Base-by-base conservation (phyloP, 2,797 vertebrate genomes). In the Galagoides demidoff region DNA sequence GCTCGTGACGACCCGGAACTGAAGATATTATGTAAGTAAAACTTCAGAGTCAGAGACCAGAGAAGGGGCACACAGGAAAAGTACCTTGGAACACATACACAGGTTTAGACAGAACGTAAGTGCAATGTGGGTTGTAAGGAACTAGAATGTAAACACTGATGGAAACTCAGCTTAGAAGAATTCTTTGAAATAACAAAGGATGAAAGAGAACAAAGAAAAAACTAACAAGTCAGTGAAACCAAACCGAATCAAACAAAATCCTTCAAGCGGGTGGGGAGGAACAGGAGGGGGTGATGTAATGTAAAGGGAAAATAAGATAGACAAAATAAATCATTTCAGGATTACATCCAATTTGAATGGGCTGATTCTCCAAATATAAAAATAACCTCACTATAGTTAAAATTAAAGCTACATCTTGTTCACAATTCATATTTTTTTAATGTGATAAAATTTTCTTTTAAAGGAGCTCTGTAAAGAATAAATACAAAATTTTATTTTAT, bases 271-370 rank as follows among this genome's bases (percentile, higher is more conserved):
- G 31, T 16, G 16, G 64, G 17, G 16, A 17, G 34, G n/a, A 82
- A 86, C 7, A 11, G 68, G 76, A 74, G 2, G 1, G 5, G 9
- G 9, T 63, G 37, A 86, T 34, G 23, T 31, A 64, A 83, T 37
- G 79, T 31, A 82, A 64, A 52, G 4, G 63, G 10, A 95, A 95
- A 88, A 57, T 43, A 66, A 59, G 12, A 71, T 10, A 74, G 12
- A 93, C 39, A n/a, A 7, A 45, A 93, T 94, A 29, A 87, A 29
- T 76, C 79, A 93, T 90, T 81, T 85, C 23, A 93, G 19, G 43
- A 66, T 81, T 73, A 55, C 1, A 89, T 34, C n/a, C 78, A 85
- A 73, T 71, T 17, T 63, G 31, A 95, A 87, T 52, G 55, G n/a
- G 1, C 37, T 82, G 3, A 87, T 90, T 85, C 16, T 22, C 76